Percentiles rank a stretch among this genome's conserved stretches.
phyloP scores from a whole-genome alignment of 2,797 vertebrate genomes.

The Megaceryle alcyon region DNA sequence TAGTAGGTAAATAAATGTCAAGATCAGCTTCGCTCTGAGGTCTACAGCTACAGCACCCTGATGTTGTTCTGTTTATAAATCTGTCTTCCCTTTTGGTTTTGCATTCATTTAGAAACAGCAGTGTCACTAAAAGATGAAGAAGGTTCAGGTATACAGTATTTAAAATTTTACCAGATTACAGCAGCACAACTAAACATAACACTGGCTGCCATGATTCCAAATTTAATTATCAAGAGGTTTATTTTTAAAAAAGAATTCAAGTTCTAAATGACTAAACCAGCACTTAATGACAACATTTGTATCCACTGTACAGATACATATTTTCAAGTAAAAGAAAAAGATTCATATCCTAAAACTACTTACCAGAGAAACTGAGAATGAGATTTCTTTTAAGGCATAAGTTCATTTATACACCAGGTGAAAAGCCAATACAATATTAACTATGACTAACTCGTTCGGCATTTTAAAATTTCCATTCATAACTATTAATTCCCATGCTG shows the following conservation, averaged over 20 bases:
- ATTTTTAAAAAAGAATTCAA: not conserved
- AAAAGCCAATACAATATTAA: slow-evolving; percentile 13
- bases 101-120: not conserved
- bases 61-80: not conserved
- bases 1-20: not conserved
- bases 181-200: not conserved
- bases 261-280: not conserved
- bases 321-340: slow-evolving; percentile 11
- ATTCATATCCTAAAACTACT: not conserved
- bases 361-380: not conserved
- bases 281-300: not conserved
- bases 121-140: not conserved
- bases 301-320: not conserved
- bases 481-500: not conserved
- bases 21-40: slow-evolving; percentile 7
- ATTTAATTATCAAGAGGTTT: not conserved
- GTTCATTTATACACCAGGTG: not conserved
- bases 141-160: not conserved
- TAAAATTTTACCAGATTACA: not conserved
- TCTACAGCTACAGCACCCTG: slow-evolving; percentile 25
- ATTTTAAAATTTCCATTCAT: not conserved
- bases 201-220: not conserved
- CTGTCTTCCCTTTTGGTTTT: slow-evolving; percentile 27
- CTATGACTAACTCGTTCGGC: not conserved
- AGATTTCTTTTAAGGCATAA: slow-evolving; percentile 50